Conservation (phyloP, 2,888 invertebrate species). For the Apotomis turbidana region DNA sequence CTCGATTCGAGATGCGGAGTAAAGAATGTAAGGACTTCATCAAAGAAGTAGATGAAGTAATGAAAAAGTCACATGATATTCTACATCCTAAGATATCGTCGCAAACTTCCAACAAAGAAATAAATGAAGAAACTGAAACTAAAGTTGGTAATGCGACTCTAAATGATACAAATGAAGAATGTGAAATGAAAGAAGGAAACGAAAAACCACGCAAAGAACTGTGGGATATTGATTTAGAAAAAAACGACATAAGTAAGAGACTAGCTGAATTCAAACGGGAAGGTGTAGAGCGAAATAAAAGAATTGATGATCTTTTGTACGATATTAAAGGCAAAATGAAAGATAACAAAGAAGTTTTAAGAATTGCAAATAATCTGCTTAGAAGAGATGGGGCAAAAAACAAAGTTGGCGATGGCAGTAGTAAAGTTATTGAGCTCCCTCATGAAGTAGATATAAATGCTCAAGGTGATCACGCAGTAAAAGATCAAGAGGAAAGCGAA, state of each 20-base stretch:
- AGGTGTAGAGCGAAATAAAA: conserved; percentile 63
- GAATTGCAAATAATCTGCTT: conserved; percentile 70
- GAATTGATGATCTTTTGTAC: conserved; percentile 67
- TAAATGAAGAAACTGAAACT: conserved; percentile 24
- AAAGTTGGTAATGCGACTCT: not conserved
- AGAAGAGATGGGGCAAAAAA: conserved; percentile 64
- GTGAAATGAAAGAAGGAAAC: conserved; percentile 33
- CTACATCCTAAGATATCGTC: conserved; percentile 59
- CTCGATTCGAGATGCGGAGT: conserved; percentile 66
- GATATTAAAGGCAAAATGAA: conserved; percentile 78
- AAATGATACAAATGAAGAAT: conserved; percentile 32
- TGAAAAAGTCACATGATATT: conserved; percentile 68
- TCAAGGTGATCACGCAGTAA: conserved; percentile 61
- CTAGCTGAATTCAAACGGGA: conserved; percentile 56
- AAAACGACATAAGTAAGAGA: conserved; percentile 55
- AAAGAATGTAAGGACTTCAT: conserved; percentile 73
- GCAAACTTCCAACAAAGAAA: conserved; percentile 36
- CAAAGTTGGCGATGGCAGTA: conserved; percentile 44
- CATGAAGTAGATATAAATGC: conserved; percentile 59
- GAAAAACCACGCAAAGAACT: conserved; percentile 60
- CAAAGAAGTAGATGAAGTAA: conserved; percentile 71
- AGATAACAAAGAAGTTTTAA: conserved; percentile 73
- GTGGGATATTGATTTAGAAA: conserved; percentile 61
- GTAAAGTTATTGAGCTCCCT: conserved; percentile 50
- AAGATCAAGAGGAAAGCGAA: conserved; percentile 29